A percentile compares a stretch with the other conserved stretches of the same genome.
These are phyloP conservation scores for Colossoma macropomum DNA, from an alignment of 2,113 vertebrate species.

Conservation along the genomic window DNA sequence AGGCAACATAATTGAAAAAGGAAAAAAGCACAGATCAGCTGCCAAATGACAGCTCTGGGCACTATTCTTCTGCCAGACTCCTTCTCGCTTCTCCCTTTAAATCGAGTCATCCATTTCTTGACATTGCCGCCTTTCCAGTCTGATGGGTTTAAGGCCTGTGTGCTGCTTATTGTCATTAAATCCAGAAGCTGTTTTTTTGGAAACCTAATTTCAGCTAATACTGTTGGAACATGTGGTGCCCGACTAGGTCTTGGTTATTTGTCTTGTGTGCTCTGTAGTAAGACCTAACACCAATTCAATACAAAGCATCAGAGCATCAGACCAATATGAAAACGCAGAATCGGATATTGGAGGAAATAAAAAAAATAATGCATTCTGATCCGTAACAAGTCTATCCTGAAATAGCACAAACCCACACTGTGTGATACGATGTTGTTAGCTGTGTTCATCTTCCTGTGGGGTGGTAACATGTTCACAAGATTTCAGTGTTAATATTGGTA, in stretches of 20 bases:
- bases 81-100: background rate
- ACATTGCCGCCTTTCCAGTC: conserved; percentile 7
- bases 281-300: no score
- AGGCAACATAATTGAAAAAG: background rate
- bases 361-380: no score
- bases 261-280: background rate
- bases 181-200: background rate
- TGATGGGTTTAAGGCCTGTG: background rate
- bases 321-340: no score
- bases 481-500: no score
- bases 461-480: no score
- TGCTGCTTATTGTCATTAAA: background rate
- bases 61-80: background rate
- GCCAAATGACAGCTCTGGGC: background rate
- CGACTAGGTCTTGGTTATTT: background rate
- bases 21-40: background rate
- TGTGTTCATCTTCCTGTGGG: no score
- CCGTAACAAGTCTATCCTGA: no score
- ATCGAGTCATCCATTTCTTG: background rate
- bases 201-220: background rate
- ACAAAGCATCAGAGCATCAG: no score
- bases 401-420: no score
- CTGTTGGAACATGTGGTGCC: background rate
- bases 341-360: no score
- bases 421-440: no score